These are phyloP conservation scores for Cassiopea andromeda DNA, from an alignment of 30 jellyfish, hydroid and myxozoan species.

Conservation along the genomic window DNA sequence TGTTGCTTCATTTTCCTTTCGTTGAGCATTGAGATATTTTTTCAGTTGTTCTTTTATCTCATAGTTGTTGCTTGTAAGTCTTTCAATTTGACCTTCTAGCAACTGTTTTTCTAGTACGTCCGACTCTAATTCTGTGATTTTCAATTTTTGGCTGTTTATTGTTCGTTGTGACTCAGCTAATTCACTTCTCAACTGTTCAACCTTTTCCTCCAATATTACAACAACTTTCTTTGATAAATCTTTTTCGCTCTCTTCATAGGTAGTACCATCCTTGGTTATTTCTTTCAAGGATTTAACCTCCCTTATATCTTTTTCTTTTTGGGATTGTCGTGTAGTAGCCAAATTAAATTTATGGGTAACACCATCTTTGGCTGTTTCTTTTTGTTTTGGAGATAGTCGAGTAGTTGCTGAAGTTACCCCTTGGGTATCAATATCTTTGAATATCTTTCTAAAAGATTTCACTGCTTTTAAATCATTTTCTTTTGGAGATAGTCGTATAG, in stretches of 20 bases:
- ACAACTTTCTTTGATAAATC: neutral
- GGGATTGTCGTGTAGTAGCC: too few relatives aligned
- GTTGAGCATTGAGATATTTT: constrained; percentile 16
- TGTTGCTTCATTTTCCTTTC: constrained; percentile 24
- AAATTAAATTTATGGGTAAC: too few relatives aligned
- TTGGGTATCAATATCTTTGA: neutral
- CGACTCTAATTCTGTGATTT: constrained; percentile 47
- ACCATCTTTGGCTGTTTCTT: neutral
- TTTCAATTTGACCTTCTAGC: constrained; percentile 20
- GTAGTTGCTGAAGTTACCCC: neutral
- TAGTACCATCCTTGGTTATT: neutral
- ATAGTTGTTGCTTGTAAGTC: constrained; percentile 8
- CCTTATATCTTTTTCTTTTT: neutral
- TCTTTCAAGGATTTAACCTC: neutral
- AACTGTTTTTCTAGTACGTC: constrained; percentile 31
- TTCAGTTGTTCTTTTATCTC: constrained; percentile 20
- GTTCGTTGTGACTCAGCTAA: constrained; percentile 41
- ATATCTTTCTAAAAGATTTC: neutral
- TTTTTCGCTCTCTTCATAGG: neutral
- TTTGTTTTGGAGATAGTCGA: neutral
- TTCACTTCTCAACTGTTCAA: constrained; percentile 37
- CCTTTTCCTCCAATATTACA: constrained; percentile 38
- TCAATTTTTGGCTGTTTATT: constrained; percentile 42
- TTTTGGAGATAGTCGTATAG: too few relatives aligned
- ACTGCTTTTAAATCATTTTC: neutral